A percentile compares a stretch with the other conserved stretches of the same genome.
These are phyloP conservation scores for Leptopilina clavipes DNA, from an alignment of 1,140 invertebrate genomes.

Conservation along the genomic window DNA sequence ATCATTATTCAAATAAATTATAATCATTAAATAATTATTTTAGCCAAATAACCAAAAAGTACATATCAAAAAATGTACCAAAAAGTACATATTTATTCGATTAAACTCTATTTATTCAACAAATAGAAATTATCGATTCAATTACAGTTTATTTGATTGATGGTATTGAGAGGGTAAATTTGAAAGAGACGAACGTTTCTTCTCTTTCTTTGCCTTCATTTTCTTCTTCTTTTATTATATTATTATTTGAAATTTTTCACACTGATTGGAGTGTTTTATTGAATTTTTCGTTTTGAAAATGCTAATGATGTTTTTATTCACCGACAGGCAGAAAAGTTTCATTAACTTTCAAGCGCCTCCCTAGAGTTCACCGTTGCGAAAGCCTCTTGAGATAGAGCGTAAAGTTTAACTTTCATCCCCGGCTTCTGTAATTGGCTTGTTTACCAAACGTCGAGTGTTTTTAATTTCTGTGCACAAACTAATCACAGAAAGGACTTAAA, in stretches of 20 bases:
- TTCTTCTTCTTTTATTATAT: background rate
- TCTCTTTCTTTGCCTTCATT: background rate
- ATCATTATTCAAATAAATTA: too few relatives aligned
- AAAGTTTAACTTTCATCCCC: constrained; percentile 23
- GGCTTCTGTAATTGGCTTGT: constrained; percentile 3
- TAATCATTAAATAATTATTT: too few relatives aligned
- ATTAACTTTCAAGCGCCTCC: constrained; percentile 16
- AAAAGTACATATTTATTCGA: too few relatives aligned
- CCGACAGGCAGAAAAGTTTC: constrained; percentile 10
- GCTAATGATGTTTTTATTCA: constrained; percentile 13
- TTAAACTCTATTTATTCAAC: too few relatives aligned
- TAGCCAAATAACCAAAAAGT: too few relatives aligned
- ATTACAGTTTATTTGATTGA: too few relatives aligned
- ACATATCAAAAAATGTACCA: too few relatives aligned
- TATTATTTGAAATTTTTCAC: background rate
- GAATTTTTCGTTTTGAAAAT: constrained; percentile 11
- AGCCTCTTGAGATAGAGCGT: constrained; percentile 13
- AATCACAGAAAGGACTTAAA: background rate
- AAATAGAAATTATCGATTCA: too few relatives aligned
- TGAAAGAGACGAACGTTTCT: background rate
- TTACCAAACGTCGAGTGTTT: constrained; percentile 14
- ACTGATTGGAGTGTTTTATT: background rate
- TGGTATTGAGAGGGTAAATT: too few relatives aligned
- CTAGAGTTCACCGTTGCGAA: constrained; percentile 13
- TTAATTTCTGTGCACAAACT: background rate